These are phyloP conservation scores for Prionailurus viverrinus DNA, from an alignment of 2,113 vertebrate species.

Conservation along the genomic window DNA sequence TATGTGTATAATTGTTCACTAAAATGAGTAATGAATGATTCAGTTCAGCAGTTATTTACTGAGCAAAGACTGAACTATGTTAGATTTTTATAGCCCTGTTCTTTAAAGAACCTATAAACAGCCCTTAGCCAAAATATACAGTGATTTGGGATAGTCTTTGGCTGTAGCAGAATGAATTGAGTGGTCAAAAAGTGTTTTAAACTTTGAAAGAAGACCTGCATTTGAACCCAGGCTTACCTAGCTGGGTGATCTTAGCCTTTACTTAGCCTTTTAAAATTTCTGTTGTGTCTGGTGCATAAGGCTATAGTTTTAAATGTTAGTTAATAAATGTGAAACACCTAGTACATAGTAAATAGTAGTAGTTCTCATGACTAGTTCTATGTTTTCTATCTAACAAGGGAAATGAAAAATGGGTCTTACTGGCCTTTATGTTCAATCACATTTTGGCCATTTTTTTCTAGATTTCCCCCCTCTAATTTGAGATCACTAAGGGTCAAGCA, in stretches of 20 bases:
- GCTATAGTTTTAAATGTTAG: not conserved
- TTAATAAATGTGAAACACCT: not conserved
- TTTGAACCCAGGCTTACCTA: not conserved
- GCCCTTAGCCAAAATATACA: not conserved
- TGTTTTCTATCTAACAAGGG: not conserved
- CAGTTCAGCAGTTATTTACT: not conserved
- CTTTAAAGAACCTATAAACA: not conserved
- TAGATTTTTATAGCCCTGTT: not conserved
- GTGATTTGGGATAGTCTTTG: not conserved
- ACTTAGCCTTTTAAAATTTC: slow-evolving; percentile 15
- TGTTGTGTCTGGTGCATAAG: not conserved
- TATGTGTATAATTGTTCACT: not conserved
- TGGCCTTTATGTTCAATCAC: not conserved
- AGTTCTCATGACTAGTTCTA: not conserved
- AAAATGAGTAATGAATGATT: not conserved
- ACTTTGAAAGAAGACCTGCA: not conserved
- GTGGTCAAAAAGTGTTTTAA: slow-evolving; percentile 26
- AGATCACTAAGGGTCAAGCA: slow-evolving; percentile 26
- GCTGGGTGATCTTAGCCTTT: slow-evolving; percentile 5
- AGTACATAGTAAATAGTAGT: not conserved
- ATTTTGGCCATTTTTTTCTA: slow-evolving; percentile 28
- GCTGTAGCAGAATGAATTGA: slow-evolving; percentile 36
- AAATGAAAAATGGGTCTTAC: not conserved
- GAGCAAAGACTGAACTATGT: not conserved
- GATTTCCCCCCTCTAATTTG: not conserved